phyloP scores from a whole-genome alignment of 2,797 vertebrate genomes.

The Crax fasciolata region DNA sequence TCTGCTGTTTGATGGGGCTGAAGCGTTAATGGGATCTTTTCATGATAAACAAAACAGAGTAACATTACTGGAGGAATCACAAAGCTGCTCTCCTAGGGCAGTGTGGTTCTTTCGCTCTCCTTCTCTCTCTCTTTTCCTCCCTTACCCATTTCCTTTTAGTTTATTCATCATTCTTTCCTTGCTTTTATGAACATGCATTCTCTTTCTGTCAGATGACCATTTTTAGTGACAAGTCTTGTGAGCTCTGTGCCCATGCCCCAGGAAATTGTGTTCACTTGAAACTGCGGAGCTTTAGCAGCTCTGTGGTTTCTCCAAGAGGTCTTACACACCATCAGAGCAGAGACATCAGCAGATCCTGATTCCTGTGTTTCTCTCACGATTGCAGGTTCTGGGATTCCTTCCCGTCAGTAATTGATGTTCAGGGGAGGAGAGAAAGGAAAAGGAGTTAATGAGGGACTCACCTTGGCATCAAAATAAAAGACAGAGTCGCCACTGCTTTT shows the following conservation, averaged over 20 bases:
- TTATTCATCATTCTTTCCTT: slow-evolving; percentile 59
- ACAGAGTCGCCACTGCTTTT: neutral
- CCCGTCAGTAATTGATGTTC: neutral
- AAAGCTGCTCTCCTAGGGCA: slow-evolving; percentile 83
- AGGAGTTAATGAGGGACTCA: slow-evolving; percentile 26
- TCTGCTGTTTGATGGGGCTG: slow-evolving; percentile 87
- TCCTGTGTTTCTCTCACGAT: neutral
- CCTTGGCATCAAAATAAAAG: neutral
- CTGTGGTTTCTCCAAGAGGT: slow-evolving; percentile 1
- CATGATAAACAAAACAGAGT: slow-evolving; percentile 87
- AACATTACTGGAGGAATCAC: slow-evolving; percentile 86
- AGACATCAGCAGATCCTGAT: neutral
- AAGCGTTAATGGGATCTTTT: slow-evolving; percentile 88
- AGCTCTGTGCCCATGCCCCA: slow-evolving; percentile 55
- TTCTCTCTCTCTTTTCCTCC: neutral
- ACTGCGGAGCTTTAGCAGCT: neutral
- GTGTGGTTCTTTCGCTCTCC: slow-evolving; percentile 39
- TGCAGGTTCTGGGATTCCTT: slow-evolving; percentile 7
- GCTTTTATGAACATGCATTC: slow-evolving; percentile 57
- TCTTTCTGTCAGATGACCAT: slow-evolving; percentile 62
- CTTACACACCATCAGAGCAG: neutral
- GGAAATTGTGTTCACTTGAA: slow-evolving; percentile 1
- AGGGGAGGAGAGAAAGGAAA: neutral
- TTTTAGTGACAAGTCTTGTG: slow-evolving; percentile 77
- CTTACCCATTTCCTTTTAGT: slow-evolving; percentile 15